Evolutionary conservation across 2,113 vertebrate species (phyloP).

Genomic region (Protomyctophum bolini): DNA sequence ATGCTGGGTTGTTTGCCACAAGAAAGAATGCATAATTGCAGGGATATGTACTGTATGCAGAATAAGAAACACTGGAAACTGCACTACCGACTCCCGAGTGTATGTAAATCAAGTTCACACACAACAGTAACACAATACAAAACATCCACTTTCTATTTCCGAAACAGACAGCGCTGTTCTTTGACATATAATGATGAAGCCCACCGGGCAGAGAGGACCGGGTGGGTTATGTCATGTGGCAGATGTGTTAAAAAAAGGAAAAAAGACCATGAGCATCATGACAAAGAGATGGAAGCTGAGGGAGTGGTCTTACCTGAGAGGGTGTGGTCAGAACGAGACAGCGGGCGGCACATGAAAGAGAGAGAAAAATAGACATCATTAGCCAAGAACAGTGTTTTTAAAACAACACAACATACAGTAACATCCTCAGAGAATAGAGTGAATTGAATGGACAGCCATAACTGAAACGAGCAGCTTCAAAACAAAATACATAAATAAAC

Average conservation of each 20-base stretch:
- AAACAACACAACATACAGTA: constrained; percentile 33
- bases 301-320: constrained; percentile 73
- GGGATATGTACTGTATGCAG: too few species aligned
- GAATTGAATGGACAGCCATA: constrained; percentile 29
- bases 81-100: too few species aligned
- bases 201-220: background rate
- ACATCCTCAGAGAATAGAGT: constrained; percentile 17
- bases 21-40: too few species aligned
- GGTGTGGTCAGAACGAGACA: constrained; percentile 57
- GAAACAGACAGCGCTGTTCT: constrained; percentile 22
- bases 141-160: background rate
- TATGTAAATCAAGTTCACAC: background rate
- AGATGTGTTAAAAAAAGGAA: constrained; percentile 47
- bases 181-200: constrained; percentile 16
- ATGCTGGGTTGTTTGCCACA: too few species aligned
- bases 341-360: constrained; percentile 71
- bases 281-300: constrained; percentile 54
- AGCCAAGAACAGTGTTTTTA: constrained; percentile 24
- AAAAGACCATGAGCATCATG: constrained; percentile 39
- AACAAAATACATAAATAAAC: constrained; percentile 38
- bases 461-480: constrained; percentile 5
- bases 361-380: constrained; percentile 53
- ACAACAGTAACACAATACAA: background rate
- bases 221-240: background rate
- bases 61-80: too few species aligned